Evolutionary conservation across 2,888 invertebrate genomes (phyloP), one percentile per base, ranked within the genome.

Genomic region (Catocala nupta): DNA sequence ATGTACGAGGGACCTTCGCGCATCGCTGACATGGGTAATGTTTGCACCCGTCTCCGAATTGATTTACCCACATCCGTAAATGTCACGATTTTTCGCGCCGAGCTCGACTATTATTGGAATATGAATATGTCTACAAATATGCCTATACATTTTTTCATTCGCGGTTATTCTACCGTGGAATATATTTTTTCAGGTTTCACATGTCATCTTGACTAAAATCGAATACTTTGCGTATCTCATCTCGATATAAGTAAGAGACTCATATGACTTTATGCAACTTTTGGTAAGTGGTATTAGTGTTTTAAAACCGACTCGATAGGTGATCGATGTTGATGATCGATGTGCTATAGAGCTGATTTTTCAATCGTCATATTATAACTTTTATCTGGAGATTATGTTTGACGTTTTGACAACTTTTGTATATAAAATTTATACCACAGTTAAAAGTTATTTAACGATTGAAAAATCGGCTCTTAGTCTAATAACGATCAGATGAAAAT

Each of bases 21-120:
- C 81, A 77, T 73, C 81, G 84, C 82, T 90, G 91, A 92, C 90
- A 87, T 80, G 89, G 90, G 91, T 89, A 81, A 81, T 88, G 90
- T 91, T 90, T 88, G 86, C 84, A 78, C 84, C 81, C 81, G 82
- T 79, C 82, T 81, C 79, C 75, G 86, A 89, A 91, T 90, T 90
- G 90, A 90, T 90, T 91, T 87, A 88, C 91, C 90, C 91, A 90
- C 88, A 90, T 91, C 90, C 86, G 88, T 89, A 87, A 86, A 88
- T 86, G 90, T 90, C 90, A 89, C 81, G 81, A 78, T 86, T 86
- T 90, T 90, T 86, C 80, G 81, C 80, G 80, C 77, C 81, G 66
- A 78, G 76, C 74, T 69, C 75, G 71, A 73, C 78, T 84, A 81
- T 85, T 86, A 86, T 85, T 83, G 79, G 77, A 80, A 76, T 80